Evolutionary conservation across 1,140 invertebrate genomes (phyloP).

Genomic region (Dermatophagoides farinae): DNA sequence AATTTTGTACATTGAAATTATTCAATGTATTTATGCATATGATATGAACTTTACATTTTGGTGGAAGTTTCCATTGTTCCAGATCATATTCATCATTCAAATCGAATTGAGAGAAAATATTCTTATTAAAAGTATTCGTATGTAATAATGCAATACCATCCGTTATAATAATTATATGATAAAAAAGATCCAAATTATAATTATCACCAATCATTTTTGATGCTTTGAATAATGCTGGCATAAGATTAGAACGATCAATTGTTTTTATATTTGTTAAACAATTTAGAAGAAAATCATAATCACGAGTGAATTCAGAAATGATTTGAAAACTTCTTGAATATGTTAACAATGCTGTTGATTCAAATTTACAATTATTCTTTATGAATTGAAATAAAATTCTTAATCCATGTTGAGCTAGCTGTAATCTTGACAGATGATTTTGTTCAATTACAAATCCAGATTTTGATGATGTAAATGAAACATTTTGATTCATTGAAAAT

Average conservation of each 20-base stretch:
- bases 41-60: conserved; percentile 55
- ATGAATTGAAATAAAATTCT: conserved; percentile 65
- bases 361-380: conserved; percentile 53
- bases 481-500: conserved; percentile 47
- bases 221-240: conserved; percentile 49
- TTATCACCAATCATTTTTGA: conserved; percentile 51
- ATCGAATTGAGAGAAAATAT: neutral
- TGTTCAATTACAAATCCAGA: conserved; percentile 27
- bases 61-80: conserved; percentile 46
- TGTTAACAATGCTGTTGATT: conserved; percentile 63
- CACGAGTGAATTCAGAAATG: conserved; percentile 55
- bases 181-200: conserved; percentile 56
- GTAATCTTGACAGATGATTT: conserved; percentile 31
- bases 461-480: conserved; percentile 27
- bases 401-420: conserved; percentile 60
- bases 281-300: conserved; percentile 50
- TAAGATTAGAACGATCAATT: conserved; percentile 60
- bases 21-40: conserved; percentile 36
- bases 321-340: conserved; percentile 63
- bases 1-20: conserved; percentile 23
- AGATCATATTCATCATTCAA: conserved; percentile 10
- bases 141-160: conserved; percentile 36
- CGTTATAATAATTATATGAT: conserved; percentile 45
- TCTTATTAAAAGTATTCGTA: conserved; percentile 14
- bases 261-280: conserved; percentile 50